Percentiles rank a stretch among this genome's conserved stretches.
Conservation (phyloP, 2,113 vertebrate genomes). For the Aviceda subcristata region DNA sequence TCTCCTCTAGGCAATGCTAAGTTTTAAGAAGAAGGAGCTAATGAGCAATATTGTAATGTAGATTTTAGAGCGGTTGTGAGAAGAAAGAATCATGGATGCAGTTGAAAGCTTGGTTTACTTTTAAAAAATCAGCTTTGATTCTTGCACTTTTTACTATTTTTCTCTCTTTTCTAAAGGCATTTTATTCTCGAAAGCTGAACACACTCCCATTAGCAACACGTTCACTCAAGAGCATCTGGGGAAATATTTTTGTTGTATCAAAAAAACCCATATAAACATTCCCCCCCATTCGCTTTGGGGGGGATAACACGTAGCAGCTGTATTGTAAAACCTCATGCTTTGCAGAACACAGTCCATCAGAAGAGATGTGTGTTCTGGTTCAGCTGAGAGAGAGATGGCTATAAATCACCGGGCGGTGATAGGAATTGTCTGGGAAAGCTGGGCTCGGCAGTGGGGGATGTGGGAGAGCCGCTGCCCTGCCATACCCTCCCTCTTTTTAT, state of each 20-base stretch:
- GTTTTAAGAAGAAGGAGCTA: neutral
- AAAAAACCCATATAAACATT: neutral
- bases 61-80: neutral
- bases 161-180: neutral
- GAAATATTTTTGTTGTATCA: constrained; percentile 24
- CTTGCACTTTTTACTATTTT: neutral
- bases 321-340: constrained; percentile 26
- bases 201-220: neutral
- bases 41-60: neutral
- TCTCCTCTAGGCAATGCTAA: neutral
- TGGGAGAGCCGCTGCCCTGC: neutral
- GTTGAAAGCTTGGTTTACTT: neutral
- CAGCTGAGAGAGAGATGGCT: constrained; percentile 20
- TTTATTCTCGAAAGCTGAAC: constrained; percentile 6
- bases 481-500: neutral
- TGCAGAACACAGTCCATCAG: constrained; percentile 41
- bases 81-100: neutral
- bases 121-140: neutral
- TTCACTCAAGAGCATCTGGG: constrained; percentile 9
- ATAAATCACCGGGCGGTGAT: constrained; percentile 38
- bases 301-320: neutral
- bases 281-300: neutral
- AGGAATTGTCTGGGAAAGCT: constrained; percentile 25
- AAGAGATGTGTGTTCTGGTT: constrained; percentile 4
- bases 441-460: neutral